Conservation (phyloP, 2,113 vertebrate genomes). For the Chroicocephalus ridibundus region DNA sequence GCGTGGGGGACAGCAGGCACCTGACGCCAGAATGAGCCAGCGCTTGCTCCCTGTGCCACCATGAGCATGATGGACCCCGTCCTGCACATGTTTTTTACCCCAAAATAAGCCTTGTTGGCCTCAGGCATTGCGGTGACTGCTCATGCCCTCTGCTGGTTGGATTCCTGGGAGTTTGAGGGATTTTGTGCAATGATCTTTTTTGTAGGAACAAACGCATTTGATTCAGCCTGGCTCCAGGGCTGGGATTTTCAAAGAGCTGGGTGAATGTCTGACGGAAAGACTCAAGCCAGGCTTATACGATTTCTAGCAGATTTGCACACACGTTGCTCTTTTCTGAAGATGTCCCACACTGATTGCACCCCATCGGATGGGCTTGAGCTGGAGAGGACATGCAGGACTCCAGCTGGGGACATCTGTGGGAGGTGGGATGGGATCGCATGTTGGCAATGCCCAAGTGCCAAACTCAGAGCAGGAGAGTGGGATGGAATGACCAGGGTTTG, state of each 20-base stretch:
- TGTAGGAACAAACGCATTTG: background rate
- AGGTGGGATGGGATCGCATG: background rate
- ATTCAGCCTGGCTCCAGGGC: background rate
- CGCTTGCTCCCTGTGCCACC: rapidly evolving
- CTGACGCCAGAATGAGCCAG: no score
- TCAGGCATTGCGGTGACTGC: background rate
- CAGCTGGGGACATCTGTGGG: background rate
- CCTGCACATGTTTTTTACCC: rapidly evolving
- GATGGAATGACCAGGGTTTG: background rate
- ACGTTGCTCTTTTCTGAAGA: background rate
- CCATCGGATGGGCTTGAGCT: rapidly evolving
- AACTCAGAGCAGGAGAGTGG: background rate
- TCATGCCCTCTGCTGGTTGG: background rate
- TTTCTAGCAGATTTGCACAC: background rate
- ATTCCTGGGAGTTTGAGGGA: background rate
- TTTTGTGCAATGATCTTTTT: background rate
- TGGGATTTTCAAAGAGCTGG: background rate
- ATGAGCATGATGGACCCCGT: rapidly evolving
- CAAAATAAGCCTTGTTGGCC: background rate
- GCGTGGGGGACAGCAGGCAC: rapidly evolving
- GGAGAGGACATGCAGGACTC: background rate
- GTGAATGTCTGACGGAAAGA: background rate
- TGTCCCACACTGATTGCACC: background rate
- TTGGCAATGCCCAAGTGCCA: background rate
- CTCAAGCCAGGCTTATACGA: background rate